These are phyloP conservation scores for Aegypius monachus DNA, from an alignment of 2,113 vertebrate species.

Conservation along the genomic window DNA sequence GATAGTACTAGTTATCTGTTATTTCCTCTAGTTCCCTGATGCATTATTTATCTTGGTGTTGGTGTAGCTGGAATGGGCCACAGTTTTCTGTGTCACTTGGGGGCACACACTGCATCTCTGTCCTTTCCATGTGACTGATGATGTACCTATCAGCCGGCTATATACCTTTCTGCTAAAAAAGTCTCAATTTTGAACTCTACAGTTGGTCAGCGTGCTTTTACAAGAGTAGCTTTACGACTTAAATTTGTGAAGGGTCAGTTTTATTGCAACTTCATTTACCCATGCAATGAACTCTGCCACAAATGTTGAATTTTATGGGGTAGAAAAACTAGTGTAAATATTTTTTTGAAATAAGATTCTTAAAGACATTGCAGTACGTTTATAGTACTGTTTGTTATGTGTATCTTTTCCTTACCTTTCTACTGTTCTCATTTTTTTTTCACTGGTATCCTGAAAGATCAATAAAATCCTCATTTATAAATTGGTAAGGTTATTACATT, in stretches of 20 bases:
- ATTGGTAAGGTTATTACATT: neutral
- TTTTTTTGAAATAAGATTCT: neutral
- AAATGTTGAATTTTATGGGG: neutral
- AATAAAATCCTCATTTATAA: neutral
- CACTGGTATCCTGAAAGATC: neutral
- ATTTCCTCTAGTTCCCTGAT: neutral
- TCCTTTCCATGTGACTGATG: rapidly evolving
- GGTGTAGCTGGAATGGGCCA: neutral
- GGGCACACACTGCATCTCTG: neutral
- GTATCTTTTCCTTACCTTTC: neutral
- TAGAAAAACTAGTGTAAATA: neutral
- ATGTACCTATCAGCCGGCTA: neutral
- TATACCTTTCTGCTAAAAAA: neutral
- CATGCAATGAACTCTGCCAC: neutral
- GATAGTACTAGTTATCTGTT: neutral
- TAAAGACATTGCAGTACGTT: neutral
- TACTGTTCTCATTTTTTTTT: neutral
- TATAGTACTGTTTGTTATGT: neutral
- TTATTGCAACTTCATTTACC: neutral
- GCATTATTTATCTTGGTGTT: neutral
- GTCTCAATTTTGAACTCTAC: neutral
- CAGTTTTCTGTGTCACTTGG: neutral
- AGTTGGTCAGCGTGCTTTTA: neutral
- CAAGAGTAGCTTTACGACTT: rapidly evolving
- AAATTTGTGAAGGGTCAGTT: neutral